A percentile compares a stretch with the other conserved stretches of the same genome.
Evolutionary conservation across 2,888 invertebrate genomes (phyloP).

Genomic region (Cerastis leucographa): DNA sequence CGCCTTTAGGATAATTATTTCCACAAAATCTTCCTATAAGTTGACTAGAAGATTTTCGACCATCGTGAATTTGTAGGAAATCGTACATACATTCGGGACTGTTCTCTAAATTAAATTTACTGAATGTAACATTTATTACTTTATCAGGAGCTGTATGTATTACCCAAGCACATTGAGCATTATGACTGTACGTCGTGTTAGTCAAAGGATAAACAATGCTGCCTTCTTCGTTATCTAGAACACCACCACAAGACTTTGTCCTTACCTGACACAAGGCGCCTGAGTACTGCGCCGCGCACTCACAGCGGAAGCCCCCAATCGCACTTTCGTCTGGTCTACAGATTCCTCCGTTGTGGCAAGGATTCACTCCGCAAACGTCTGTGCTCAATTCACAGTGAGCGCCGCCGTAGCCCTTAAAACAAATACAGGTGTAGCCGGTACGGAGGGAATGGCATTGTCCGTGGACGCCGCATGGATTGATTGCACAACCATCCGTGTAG

Average conservation of each 20-base stretch:
- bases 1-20: slow-evolving; percentile 92
- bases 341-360: slow-evolving; percentile 95
- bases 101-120: slow-evolving; percentile 93
- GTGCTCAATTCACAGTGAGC: slow-evolving; percentile 91
- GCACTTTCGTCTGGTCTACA: slow-evolving; percentile 88
- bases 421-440: slow-evolving; percentile 90
- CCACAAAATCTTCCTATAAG: slow-evolving; percentile 96
- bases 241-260: slow-evolving; percentile 85
- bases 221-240: slow-evolving; percentile 89
- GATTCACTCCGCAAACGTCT: slow-evolving; percentile 93
- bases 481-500: slow-evolving; percentile 83
- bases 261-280: slow-evolving; percentile 92
- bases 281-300: slow-evolving; percentile 92
- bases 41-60: slow-evolving; percentile 93
- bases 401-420: slow-evolving; percentile 91
- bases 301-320: slow-evolving; percentile 89
- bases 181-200: slow-evolving; percentile 90
- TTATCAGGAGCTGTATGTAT: slow-evolving; percentile 92
- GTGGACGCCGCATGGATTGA: slow-evolving; percentile 90
- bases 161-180: slow-evolving; percentile 95
- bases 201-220: slow-evolving; percentile 92
- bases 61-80: slow-evolving; percentile 96
- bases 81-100: slow-evolving; percentile 92
- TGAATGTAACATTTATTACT: slow-evolving; percentile 95
- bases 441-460: slow-evolving; percentile 90